Evolutionary conservation across 2,797 vertebrate species (phyloP), one percentile per base, ranked within the genome.

Genomic region (Saxicola maurus): DNA sequence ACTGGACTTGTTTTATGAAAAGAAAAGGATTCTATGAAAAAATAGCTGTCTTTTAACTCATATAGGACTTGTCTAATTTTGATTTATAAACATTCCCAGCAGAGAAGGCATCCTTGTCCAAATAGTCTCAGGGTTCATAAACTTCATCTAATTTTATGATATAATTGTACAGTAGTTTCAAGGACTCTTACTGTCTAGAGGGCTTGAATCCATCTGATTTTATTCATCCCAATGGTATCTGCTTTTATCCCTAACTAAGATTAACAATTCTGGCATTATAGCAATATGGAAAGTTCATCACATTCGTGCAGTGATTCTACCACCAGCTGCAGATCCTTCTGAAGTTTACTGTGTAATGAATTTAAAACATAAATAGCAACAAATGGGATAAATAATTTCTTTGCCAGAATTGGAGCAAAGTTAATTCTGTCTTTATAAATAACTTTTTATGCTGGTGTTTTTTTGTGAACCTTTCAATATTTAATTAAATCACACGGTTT

Each of bases 221-320:
- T 96, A 95, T 94, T 88, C 60, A 90, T 94, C 93, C 91, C 82
- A 48, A 24, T 84, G 62, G 92, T 73, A 83, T 94, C 84, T 91
- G 91, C 77, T 93, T 73, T 86, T 91, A 90, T 93, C 77, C 53
- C 62, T 89, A 86, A 86, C 40, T 83, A 78, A 73, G 85, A 89
- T 86, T 79, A 87, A 93, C 81, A 84, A 38, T 90, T 92, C 78
- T 91, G 94, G 62, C 73, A 78, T 81, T 79, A 67, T 2, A 61
- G 75, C 78, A 93, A 92, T 81, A 91, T 93, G 93, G 87, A 91
- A 96, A 91, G 76, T 93, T 95, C 90, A 96, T 94, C 92, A 90
- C 49, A 89, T 78, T 80, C 37, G 62, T 43, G 55, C 87, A 94
- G 64, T 73, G 89, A 92, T 91, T 94, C 81, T 81, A 71, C 87